Evolutionary conservation across 2,113 vertebrate genomes (phyloP), one percentile per base, ranked within the genome.

Genomic region (Tragelaphus strepsiceros): DNA sequence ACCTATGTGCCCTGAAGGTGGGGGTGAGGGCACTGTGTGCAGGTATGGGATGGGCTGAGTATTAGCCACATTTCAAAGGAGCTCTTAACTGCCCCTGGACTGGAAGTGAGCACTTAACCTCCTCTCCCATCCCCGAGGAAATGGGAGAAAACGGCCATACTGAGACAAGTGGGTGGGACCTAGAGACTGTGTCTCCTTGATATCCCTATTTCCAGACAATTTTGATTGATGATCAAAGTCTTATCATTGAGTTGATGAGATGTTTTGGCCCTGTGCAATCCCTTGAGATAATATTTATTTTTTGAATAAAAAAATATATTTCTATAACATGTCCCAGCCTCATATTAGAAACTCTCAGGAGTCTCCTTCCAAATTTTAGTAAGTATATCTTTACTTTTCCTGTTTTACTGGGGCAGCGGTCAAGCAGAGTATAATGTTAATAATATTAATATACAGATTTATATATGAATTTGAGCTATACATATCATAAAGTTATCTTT

Each of bases 301-400:
- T 28, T 88, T 67, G 16, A n/a, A 67, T 81, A 19, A 95, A 56
- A 7, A 91, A 88, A 49, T 59, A 59, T 39, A 62, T 4, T 87
- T 56, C 78, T 32, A 7, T 64, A 67, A 2, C 61, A 59, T 54
- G 53, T 71, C 4, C 0, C 64, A 94, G 7, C 3, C 46, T 83
- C 43, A 32, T 71, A 28, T 58, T 24, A 67, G 16, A 87, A 54
- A 35, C 1, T 94, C 59, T 81, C 17, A 61, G 19, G 28, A 43
- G 30, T 82, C 46, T 93, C 14, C 28, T 78, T 78, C 58, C 30
- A 82, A 87, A 59, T 58, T 96, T 86, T 62, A n/a, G 30, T 35
- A 58, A 62, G 51, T 26, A 32, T 16, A 59, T 46, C 22, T 61
- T 85, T n/a, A 46, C 35, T 49, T 77, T 81, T 51, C 43, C n/a